phyloP scores from a whole-genome alignment of 2,797 vertebrate genomes.

The Rousettus madagascariensis region DNA sequence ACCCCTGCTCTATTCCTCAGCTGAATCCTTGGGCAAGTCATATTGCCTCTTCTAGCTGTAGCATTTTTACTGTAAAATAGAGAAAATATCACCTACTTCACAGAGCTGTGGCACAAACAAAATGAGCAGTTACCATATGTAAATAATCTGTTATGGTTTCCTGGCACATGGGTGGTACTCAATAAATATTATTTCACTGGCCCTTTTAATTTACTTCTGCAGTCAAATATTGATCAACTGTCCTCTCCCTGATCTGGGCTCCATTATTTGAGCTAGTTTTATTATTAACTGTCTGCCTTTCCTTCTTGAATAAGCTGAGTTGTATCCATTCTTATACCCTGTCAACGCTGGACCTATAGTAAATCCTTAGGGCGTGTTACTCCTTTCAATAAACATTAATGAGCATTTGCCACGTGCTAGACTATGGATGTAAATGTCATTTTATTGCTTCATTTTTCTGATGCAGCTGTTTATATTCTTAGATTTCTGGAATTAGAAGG shows the following conservation, averaged over 20 bases:
- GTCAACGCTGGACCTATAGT: not conserved
- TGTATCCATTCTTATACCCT: not conserved
- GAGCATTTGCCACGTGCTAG: not conserved
- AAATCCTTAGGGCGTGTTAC: not conserved
- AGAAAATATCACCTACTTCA: constrained; percentile 20
- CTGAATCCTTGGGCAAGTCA: not conserved
- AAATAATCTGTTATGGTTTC: constrained; percentile 6
- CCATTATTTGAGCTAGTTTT: not conserved
- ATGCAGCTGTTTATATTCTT: constrained; percentile 67
- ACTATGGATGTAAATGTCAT: not conserved
- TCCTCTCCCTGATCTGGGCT: not conserved
- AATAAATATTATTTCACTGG: constrained; percentile 22
- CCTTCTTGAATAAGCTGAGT: not conserved
- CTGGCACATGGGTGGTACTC: not conserved
- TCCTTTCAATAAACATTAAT: constrained; percentile 16
- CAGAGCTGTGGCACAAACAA: not conserved
- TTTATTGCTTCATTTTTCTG: constrained; percentile 37
- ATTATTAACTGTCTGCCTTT: not conserved
- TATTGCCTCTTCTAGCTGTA: not conserved
- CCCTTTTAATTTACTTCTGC: constrained; percentile 34
- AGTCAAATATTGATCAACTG: not conserved
- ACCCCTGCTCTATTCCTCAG: not conserved
- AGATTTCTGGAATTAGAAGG: constrained; percentile 68
- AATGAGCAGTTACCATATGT: not conserved
- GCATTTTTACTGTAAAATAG: constrained; percentile 27